Evolutionary conservation across 2,113 vertebrate species (phyloP).

Genomic region (Hiodon tergisus): DNA sequence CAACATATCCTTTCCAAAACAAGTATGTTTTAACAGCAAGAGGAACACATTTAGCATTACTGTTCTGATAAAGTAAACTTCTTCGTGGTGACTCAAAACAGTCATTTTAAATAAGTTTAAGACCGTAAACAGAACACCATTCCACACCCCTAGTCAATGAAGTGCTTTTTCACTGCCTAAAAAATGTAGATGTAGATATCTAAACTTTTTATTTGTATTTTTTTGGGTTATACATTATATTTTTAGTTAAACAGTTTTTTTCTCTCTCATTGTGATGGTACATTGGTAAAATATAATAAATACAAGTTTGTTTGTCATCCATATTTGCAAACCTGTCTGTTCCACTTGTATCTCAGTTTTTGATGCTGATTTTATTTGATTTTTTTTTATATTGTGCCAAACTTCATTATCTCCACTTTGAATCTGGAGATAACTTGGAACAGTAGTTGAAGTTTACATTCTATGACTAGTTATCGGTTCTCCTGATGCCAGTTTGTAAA

Average conservation of each 20-base stretch:
- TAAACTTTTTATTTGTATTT: constrained; percentile 67
- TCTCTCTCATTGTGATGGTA: constrained; percentile 71
- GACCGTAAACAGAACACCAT: constrained; percentile 72
- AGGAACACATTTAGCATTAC: constrained; percentile 79
- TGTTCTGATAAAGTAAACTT: constrained; percentile 82
- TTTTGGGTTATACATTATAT: background rate
- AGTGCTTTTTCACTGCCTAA: constrained; percentile 99
- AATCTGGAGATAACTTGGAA: constrained; percentile 49
- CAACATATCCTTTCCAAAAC: constrained; percentile 64
- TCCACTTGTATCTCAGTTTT: constrained; percentile 46
- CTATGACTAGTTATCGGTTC: constrained; percentile 49
- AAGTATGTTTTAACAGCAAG: constrained; percentile 66
- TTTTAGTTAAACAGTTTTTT: constrained; percentile 24
- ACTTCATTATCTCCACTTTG: constrained; percentile 53
- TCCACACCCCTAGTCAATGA: constrained; percentile 78
- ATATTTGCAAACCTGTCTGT: constrained; percentile 81
- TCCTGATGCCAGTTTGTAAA: constrained; percentile 56
- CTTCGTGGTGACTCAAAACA: constrained; percentile 77
- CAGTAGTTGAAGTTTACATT: constrained; percentile 54
- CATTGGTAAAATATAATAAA: constrained; percentile 82
- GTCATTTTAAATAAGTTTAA: constrained; percentile 71
- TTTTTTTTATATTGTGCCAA: constrained; percentile 62
- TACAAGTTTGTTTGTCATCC: constrained; percentile 82
- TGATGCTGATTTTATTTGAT: constrained; percentile 46
- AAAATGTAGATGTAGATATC: constrained; percentile 88